These are phyloP conservation scores for Phyllostomus discolor DNA, from an alignment of 2,113 vertebrate genomes.

Conservation along the genomic window DNA sequence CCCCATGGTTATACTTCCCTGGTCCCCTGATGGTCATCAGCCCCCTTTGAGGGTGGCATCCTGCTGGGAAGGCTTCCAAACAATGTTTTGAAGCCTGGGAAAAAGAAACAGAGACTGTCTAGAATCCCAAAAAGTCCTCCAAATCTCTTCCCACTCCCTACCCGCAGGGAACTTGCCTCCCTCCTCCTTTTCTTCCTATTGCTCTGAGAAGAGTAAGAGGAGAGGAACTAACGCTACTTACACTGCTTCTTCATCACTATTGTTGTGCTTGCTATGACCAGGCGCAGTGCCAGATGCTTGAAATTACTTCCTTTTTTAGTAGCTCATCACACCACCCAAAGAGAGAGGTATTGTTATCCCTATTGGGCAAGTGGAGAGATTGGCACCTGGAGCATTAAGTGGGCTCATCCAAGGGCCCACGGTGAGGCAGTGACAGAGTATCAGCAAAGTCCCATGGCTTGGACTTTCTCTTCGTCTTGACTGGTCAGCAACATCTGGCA, in stretches of 20 bases:
- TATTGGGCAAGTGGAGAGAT: neutral
- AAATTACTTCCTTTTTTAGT: neutral
- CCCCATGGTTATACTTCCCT: accelerated
- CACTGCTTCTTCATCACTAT: neutral
- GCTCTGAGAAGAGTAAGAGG: neutral
- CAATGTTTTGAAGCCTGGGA: neutral
- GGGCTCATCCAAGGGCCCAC: neutral
- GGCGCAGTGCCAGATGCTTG: neutral
- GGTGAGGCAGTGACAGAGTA: neutral
- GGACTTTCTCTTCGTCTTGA: neutral
- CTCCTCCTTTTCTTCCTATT: neutral
- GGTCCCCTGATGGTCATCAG: neutral
- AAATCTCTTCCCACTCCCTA: neutral
- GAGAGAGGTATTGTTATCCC: neutral
- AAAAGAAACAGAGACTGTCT: neutral
- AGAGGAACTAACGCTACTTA: neutral
- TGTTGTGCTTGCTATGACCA: neutral
- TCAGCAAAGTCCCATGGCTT: accelerated
- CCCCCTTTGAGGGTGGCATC: neutral
- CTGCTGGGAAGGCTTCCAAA: neutral
- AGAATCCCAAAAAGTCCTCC: neutral
- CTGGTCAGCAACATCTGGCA: no score
- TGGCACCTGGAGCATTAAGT: neutral
- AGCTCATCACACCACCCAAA: neutral
- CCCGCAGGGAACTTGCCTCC: neutral